phyloP scores from a whole-genome alignment of 2,888 invertebrate species.

The Ophion costatus region DNA sequence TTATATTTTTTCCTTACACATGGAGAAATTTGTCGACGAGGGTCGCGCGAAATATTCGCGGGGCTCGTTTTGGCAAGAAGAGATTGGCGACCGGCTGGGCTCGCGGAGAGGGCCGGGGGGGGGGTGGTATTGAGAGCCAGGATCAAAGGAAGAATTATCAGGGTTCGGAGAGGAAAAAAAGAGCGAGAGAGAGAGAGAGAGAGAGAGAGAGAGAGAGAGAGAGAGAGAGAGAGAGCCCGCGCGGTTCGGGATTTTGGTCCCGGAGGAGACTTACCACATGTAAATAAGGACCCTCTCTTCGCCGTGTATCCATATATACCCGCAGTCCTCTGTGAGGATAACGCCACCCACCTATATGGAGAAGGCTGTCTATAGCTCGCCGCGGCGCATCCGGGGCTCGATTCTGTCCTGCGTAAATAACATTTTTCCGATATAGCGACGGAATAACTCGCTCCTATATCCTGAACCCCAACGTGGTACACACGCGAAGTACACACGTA shows the following conservation, averaged over 20 bases:
- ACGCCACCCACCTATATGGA: constrained; percentile 4
- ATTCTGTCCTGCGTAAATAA: constrained; percentile 80
- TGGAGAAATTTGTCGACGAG: constrained; percentile 71
- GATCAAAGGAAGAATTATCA: constrained; percentile 84
- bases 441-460: constrained; percentile 61
- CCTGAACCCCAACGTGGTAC: constrained; percentile 3
- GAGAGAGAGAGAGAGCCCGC: constrained; percentile 62
- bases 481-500: constrained; percentile 2
- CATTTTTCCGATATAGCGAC: constrained; percentile 81
- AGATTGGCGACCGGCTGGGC: constrained; percentile 64
- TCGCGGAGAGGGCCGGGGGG: constrained; percentile 62
- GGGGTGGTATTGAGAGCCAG: constrained; percentile 79
- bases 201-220: background rate
- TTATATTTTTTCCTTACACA: constrained; percentile 38
- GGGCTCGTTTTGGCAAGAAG: constrained; percentile 59
- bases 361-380: constrained; percentile 9
- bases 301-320: constrained; percentile 68
- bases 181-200: constrained; percentile 19
- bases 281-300: constrained; percentile 82
- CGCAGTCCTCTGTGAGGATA: constrained; percentile 23
- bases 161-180: constrained; percentile 76
- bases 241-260: constrained; percentile 83
- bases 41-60: constrained; percentile 54
- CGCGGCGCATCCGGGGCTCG: constrained; percentile 51
- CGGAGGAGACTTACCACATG: constrained; percentile 84